Base-by-base conservation (phyloP, 2,888 invertebrate species). In the Gari tellinella region DNA sequence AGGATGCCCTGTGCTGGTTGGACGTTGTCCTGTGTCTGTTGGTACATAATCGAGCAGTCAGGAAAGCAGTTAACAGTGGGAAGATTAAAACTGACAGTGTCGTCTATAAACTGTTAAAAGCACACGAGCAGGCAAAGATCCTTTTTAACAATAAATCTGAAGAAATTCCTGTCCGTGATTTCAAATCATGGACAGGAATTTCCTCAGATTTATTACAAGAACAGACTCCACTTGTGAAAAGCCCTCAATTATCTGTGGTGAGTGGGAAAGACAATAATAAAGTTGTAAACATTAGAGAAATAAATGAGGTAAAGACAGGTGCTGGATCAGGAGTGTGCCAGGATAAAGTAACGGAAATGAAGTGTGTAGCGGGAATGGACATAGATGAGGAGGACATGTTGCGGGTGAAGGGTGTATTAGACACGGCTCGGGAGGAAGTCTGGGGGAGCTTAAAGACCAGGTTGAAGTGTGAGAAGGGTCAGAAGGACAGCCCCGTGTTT, bases 1-100 rank as follows among this genome's bases (percentile, higher is more conserved):
- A 83, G 45, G 90, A 90, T 57, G 89, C 90, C 5, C 76, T 91
- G 41, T 91, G 91, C 67, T 91, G 91, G 91, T 78, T 91, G 51
- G 90, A 91, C 76, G 90, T 90, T 0, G 79, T 90, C 3, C 74
- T 90, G 19, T 86, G 86, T 56, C 72, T 90, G 31, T 56, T 89
- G 7, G 89, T 87, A 12, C 88, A 90, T 61, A 85, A 85, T 53
- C 70, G 75, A 58, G 75, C 82, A 5, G 23, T 87, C 37, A 72
- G 74, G 41, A 63, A 73, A 21, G 61, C 73, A n/a, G 58, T 83
- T 12, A 56, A 72, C 4, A 53, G 61, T 5, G 68, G 61, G 25
- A n/a, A 51, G 21, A 43, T 23, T 41, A 31, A 57, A 14, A 60
- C 48, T 19, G 65, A 70, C n/a, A 82, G 84, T 17, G 69, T 87